Base-by-base conservation (phyloP, 2,113 vertebrate genomes). In the Panurus biarmicus region DNA sequence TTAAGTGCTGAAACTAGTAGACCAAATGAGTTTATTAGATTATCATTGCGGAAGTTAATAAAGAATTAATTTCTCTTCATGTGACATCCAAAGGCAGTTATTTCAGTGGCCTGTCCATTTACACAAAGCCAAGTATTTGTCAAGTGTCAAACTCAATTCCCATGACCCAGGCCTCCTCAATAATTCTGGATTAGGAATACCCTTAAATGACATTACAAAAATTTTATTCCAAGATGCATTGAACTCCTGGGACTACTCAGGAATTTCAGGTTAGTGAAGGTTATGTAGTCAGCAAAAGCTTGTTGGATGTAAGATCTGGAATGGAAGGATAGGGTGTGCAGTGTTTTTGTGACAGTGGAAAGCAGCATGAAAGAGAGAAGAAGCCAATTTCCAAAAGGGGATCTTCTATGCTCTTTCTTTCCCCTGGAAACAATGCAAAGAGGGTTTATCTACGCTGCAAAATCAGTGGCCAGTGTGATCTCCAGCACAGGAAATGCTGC, bases 141-240 rank as follows among this genome's bases (percentile, higher is more conserved):
- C 99, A 99, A 98, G 98, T 99, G 99, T 99, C 99, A 97, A 95
- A 96, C 98, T 96, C 97, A 95, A 98, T 99, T 99, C 98, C 98
- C 97, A 97, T 96, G 93, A 97, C 96, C 94, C 97, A 97, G 95
- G 96, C 97, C 98, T 98, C 97, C 96, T 97, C 97, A 97, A 98
- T 99, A 99, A 99, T 99, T 99, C 97, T 98, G 97, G 98, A 98
- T 98, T 98, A 98, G 98, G 98, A 98, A 98, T 97, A 96, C 97
- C 98, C 97, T 97, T 97, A 99, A 99, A 99, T 99, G 98, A 99
- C 98, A 99, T 99, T 99, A 99, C 96, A 98, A 98, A 99, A 99
- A 99, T 99, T 98, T 98, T 98, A 98, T 99, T 99, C 98, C 98
- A 95, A 98, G 98, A 97, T 97, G 97, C 97, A 98, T 98, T 96